A percentile compares a stretch with the other conserved stretches of the same genome.
Conservation (phyloP, 1,140 invertebrate species). For the Diabrotica undecimpunctata region DNA sequence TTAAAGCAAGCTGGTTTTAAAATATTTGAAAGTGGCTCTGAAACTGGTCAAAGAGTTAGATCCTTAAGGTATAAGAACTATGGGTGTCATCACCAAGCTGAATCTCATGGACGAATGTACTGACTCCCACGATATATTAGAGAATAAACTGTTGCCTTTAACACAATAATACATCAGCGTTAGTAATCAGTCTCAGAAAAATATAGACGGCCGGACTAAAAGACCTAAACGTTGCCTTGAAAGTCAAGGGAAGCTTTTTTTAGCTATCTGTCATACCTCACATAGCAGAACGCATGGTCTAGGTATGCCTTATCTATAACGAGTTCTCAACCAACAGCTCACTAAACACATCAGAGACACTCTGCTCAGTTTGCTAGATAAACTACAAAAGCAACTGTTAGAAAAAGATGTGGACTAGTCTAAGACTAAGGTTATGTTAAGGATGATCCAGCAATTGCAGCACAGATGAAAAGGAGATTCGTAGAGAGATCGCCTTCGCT, state of each 20-base stretch:
- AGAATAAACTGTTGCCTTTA: conserved; percentile 94
- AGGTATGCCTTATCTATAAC: conserved; percentile 95
- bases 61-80: conserved; percentile 85
- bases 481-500: conserved; percentile 96
- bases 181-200: conserved; percentile 97
- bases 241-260: conserved; percentile 97
- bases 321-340: conserved; percentile 96
- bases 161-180: conserved; percentile 96
- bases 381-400: conserved; percentile 94
- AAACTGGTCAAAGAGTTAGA: conserved; percentile 95
- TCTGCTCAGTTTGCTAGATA: conserved; percentile 89
- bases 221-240: conserved; percentile 92
- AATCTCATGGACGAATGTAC: conserved; percentile 99
- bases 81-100: conserved; percentile 98
- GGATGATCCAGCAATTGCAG: conserved; percentile 97
- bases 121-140: conserved; percentile 95
- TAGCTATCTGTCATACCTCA: conserved; percentile 88
- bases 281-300: conserved; percentile 94
- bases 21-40: conserved; percentile 55
- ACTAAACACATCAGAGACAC: conserved; percentile 99
- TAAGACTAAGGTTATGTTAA: conserved; percentile 97
- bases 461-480: conserved; percentile 96
- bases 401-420: conserved; percentile 98
- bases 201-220: conserved; percentile 96
- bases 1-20: too few species aligned